Conservation (phyloP, 1,140 invertebrate genomes). For the Cydia fagiglandana region DNA sequence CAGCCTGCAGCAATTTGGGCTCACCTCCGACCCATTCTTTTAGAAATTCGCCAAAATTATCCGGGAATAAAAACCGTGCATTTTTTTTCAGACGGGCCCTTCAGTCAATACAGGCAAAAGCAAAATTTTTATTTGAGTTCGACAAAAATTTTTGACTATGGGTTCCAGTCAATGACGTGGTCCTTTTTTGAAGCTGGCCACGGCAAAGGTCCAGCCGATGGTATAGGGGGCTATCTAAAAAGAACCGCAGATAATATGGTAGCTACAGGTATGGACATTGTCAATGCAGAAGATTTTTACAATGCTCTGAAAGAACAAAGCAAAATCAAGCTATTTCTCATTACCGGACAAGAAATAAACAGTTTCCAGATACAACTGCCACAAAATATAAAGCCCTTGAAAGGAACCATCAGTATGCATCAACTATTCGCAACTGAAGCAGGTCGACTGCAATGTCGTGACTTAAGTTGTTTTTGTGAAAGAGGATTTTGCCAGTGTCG, state of each 20-base stretch:
- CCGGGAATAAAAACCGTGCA: slow-evolving; percentile 38
- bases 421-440: no score
- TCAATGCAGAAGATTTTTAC: slow-evolving; percentile 27
- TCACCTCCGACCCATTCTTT: slow-evolving; percentile 45
- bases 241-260: slow-evolving; percentile 39
- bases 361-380: no score
- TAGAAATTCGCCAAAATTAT: neutral
- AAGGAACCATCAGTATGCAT: no score
- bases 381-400: no score
- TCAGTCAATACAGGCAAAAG: slow-evolving; percentile 46
- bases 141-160: slow-evolving; percentile 35
- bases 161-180: slow-evolving; percentile 33
- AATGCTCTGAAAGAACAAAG: no score
- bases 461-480: no score
- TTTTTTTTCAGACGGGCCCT: slow-evolving; percentile 47
- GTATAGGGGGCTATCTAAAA: slow-evolving; percentile 41
- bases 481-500: no score
- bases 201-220: slow-evolving; percentile 42
- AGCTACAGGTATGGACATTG: slow-evolving; percentile 36
- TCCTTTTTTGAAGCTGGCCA: slow-evolving; percentile 43
- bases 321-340: no score
- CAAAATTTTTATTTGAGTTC: slow-evolving; percentile 39
- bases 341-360: no score
- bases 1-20: slow-evolving; percentile 43
- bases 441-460: no score